phyloP scores from a whole-genome alignment of 2,888 invertebrate species.

The Oscheius sp. region DNA sequence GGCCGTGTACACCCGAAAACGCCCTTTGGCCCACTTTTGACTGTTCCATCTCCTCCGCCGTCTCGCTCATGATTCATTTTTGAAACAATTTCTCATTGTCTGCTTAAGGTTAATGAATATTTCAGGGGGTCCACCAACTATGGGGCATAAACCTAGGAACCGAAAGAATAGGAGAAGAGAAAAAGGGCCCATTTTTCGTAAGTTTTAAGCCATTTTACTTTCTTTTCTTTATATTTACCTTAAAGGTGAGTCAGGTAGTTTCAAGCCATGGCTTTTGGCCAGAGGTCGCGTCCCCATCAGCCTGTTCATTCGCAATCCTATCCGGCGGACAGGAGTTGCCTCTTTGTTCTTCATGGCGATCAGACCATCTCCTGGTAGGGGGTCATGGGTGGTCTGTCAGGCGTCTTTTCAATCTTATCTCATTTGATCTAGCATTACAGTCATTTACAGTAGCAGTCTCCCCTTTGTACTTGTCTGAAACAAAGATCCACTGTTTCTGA shows the following conservation, averaged over 20 bases:
- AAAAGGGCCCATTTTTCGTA: too few relatives aligned
- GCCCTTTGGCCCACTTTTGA: conserved; percentile 28
- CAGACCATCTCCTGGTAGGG: too few relatives aligned
- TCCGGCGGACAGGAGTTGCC: not conserved
- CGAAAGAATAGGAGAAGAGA: conserved; percentile 17
- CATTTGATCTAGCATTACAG: conserved; percentile 1
- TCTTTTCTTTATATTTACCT: conserved; percentile 13
- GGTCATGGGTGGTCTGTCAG: not conserved
- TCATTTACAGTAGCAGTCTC: not conserved
- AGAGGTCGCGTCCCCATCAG: too few relatives aligned
- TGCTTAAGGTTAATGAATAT: too few relatives aligned
- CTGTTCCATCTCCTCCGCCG: not conserved
- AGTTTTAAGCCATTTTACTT: not conserved
- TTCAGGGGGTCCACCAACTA: conserved; percentile 9
- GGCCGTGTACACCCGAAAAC: conserved; percentile 4
- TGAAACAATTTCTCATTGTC: too few relatives aligned
- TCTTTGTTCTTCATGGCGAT: not conserved
- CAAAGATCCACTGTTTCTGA: not conserved
- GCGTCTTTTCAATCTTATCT: not conserved
- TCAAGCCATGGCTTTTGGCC: too few relatives aligned
- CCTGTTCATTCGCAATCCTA: too few relatives aligned
- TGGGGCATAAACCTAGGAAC: conserved; percentile 27
- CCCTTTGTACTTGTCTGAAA: not conserved
- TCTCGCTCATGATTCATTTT: not conserved
- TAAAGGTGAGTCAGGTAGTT: too few relatives aligned